Percentiles rank a stretch among this genome's conserved stretches.
Evolutionary conservation across 2,113 vertebrate genomes (phyloP).

Genomic region (Aegypius monachus): DNA sequence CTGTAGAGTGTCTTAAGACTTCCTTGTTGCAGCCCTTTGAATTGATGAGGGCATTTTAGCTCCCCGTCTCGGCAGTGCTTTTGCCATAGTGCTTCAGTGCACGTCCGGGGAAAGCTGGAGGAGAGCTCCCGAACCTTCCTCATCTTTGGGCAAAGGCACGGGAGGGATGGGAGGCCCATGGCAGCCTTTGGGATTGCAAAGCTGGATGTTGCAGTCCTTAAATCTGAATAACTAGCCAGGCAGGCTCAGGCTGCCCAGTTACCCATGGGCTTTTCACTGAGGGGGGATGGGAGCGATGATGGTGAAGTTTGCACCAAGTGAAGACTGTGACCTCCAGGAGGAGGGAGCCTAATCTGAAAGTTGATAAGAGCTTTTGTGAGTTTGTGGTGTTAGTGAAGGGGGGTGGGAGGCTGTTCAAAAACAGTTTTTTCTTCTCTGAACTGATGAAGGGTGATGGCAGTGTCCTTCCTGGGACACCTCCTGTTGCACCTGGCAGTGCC

Average conservation of each 20-base stretch:
- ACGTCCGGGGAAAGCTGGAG: neutral
- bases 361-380: neutral
- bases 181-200: neutral
- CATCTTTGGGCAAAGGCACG: neutral
- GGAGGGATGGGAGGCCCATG: neutral
- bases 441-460: neutral
- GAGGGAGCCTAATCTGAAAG: neutral
- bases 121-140: neutral
- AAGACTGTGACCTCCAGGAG: neutral
- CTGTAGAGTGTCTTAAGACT: neutral
- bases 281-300: fast-evolving
- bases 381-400: neutral
- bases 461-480: neutral
- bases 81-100: neutral
- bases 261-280: neutral
- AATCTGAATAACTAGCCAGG: neutral
- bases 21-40: neutral
- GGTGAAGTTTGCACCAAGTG: neutral
- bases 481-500: neutral
- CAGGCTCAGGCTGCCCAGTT: neutral
- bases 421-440: neutral
- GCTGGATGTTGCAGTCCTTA: neutral
- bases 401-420: neutral
- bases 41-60: neutral
- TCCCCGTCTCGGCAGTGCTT: neutral